Conservation (phyloP, 1,140 invertebrate genomes). For the Cydia splendana region DNA sequence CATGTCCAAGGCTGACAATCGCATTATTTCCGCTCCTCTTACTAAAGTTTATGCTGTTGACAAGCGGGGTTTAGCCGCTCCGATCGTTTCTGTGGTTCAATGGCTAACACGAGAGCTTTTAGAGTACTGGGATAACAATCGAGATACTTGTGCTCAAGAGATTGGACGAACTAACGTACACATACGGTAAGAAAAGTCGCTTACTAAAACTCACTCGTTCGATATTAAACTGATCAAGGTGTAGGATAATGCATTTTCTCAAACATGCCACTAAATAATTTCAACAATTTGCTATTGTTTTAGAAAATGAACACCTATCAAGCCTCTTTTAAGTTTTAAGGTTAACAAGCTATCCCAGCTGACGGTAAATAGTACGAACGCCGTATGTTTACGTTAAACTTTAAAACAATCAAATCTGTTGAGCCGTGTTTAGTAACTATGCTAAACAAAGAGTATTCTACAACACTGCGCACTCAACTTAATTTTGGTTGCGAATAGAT, state of each 20-base stretch:
- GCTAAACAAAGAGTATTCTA: background rate
- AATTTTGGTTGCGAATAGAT: too few species aligned
- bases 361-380: background rate
- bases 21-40: slow-evolving; percentile 29
- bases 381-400: too few species aligned
- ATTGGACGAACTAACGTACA: background rate
- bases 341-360: background rate
- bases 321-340: background rate
- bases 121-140: slow-evolving; percentile 22
- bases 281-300: background rate
- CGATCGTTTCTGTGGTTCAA: slow-evolving; percentile 20
- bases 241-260: background rate
- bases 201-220: background rate
- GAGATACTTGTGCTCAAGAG: background rate
- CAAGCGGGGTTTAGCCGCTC: slow-evolving; percentile 23
- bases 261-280: background rate
- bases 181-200: background rate
- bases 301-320: background rate
- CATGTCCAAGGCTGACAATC: slow-evolving; percentile 30
- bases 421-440: background rate
- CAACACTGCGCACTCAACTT: too few species aligned
- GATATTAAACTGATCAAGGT: background rate
- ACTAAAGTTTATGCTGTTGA: slow-evolving; percentile 28
- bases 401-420: background rate
- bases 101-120: slow-evolving; percentile 17